Conservation (phyloP, 2,113 vertebrate species). For the Campylomormyrus numenius region DNA sequence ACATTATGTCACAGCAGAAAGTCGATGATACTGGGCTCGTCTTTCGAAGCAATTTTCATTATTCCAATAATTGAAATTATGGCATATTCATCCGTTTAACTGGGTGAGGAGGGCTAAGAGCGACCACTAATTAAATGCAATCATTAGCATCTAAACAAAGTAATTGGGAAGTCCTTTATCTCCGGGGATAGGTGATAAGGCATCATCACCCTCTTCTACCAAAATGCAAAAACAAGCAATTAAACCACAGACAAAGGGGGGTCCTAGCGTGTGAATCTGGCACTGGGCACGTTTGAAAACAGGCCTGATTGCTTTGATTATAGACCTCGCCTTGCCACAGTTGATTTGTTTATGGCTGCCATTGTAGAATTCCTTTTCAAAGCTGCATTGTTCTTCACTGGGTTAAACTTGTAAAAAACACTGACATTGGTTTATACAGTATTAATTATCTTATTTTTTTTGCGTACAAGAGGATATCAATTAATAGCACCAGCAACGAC, state of each 20-base stretch:
- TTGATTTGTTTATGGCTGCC: constrained; percentile 81
- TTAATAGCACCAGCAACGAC: background rate
- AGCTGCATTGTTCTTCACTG: background rate
- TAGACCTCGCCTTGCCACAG: constrained; percentile 80
- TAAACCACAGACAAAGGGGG: constrained; percentile 95
- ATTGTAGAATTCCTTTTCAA: constrained; percentile 11
- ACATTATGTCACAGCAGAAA: constrained; percentile 98
- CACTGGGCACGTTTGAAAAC: constrained; percentile 93
- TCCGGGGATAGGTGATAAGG: constrained; percentile 91
- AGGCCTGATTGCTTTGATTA: constrained; percentile 99
- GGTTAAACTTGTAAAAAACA: background rate
- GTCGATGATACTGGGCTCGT: constrained; percentile 95
- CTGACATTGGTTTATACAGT: background rate
- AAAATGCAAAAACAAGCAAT: constrained; percentile 99
- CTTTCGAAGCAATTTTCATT: constrained; percentile 99
- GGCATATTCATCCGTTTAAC: constrained; percentile 98
- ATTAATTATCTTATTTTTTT: background rate
- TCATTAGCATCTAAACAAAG: constrained; percentile 99
- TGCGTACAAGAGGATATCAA: background rate
- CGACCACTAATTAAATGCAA: constrained; percentile 99
- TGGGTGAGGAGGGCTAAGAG: constrained; percentile 98
- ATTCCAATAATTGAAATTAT: constrained; percentile 99
- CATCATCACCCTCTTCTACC: constrained; percentile 93
- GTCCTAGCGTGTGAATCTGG: constrained; percentile 81
- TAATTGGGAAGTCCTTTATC: constrained; percentile 98